Conservation (phyloP, 1,140 invertebrate species). For the Lordiphosa mommai region DNA sequence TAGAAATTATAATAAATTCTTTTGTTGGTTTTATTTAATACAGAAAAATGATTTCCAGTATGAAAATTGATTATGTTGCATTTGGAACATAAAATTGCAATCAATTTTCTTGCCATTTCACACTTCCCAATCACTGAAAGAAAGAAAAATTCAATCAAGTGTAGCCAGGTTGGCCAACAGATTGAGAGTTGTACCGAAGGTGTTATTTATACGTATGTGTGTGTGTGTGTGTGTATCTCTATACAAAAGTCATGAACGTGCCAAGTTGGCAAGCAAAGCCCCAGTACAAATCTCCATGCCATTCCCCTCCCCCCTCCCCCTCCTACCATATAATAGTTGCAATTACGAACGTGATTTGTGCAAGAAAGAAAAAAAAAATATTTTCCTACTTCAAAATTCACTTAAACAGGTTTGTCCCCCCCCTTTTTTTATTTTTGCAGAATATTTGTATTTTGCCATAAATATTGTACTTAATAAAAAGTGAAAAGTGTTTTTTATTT, state of each 20-base stretch:
- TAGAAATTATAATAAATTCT: no score
- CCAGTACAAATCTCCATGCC: neutral
- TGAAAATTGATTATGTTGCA: no score
- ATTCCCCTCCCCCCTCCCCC: neutral
- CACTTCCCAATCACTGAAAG: no score
- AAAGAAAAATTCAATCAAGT: no score
- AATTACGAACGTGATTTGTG: slow-evolving; percentile 16
- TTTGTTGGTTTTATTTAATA: no score
- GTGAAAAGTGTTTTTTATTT: slow-evolving; percentile 8
- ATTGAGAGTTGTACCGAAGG: no score
- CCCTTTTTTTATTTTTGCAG: neutral
- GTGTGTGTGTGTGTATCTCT: neutral
- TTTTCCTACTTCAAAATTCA: neutral
- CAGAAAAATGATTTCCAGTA: no score
- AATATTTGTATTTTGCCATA: slow-evolving; percentile 1
- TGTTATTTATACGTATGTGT: no score
- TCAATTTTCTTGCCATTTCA: no score
- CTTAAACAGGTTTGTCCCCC: neutral
- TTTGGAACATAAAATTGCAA: no score
- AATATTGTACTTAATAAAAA: slow-evolving; percentile 3
- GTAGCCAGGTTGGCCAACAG: no score
- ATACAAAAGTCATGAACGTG: slow-evolving; percentile 5
- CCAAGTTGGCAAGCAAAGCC: slow-evolving; percentile 7
- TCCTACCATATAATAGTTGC: neutral
- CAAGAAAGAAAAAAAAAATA: neutral